Base-by-base conservation (phyloP, 1,140 invertebrate genomes). In the Antheraea pernyi region DNA sequence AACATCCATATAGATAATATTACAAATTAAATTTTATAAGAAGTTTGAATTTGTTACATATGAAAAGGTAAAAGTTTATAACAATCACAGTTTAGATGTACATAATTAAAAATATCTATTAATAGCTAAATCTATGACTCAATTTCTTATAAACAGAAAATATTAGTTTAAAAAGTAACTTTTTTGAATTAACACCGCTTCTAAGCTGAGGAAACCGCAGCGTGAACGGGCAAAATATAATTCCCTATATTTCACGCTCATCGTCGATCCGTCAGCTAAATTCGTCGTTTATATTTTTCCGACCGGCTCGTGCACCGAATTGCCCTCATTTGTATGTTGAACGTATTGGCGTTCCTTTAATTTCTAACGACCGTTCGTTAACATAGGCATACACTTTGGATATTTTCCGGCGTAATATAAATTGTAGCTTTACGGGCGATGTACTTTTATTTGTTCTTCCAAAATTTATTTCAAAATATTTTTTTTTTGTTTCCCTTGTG, bases 301-400 rank as follows among this genome's bases (percentile, higher is more conserved):
- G 37, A 39, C 18, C 68, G 53, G 46, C 13, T 64, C 67, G 65
- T 69, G 68, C 48, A n/a, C 68, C 60, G 68, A 70, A 73, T 73
- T 70, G 60, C 58, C 71, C 68, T 70, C 68, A 70, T 73, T 73
- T 73, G 68, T 70, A 70, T 68, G 65, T 73, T 69, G 48, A n/a
- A n/a, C 46, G 37, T 65, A 68, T 68, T 73, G 68, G 70, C 60
- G 61, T 62, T 70, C 59, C 60, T 46, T 69, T 67, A 69, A 67
- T 60, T 63, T 39, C n/a, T 7, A 68, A 46, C 64, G 67, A 65
- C 63, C 67, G 42, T 65, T 67, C 65, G 48, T 72, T 72, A 64
- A 48, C 60, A 30, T 13, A 22, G 30, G 19, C 30, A 30, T 22
- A 61, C 30, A 6, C 13, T 61, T 61, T 61, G 60, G 11, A 36